phyloP scores from a whole-genome alignment of 2,113 vertebrate genomes.

The Datnioides undecimradiatus region DNA sequence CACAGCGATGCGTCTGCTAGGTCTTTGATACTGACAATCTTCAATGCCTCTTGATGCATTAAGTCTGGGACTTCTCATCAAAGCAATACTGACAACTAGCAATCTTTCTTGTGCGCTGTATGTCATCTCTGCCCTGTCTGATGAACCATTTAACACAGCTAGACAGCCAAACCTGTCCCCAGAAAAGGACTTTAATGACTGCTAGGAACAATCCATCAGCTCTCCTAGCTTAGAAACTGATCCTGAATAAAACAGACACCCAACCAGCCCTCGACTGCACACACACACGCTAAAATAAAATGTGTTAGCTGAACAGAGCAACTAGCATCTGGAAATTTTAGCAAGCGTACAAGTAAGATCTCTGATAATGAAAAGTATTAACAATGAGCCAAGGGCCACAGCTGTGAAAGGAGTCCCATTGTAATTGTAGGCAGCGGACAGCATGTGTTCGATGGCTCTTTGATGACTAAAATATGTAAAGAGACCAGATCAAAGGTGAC shows the following conservation, averaged over 20 bases:
- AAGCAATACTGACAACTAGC: conserved; percentile 62
- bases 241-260: conserved; percentile 42
- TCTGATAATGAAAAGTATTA: conserved; percentile 40
- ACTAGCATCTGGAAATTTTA: conserved; percentile 31
- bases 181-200: conserved; percentile 62
- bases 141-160: conserved; percentile 64
- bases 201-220: conserved; percentile 53
- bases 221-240: conserved; percentile 40
- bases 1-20: background rate
- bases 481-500: conserved; percentile 74
- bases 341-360: background rate
- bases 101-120: conserved; percentile 40
- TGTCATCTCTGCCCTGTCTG: conserved; percentile 48
- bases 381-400: conserved; percentile 49
- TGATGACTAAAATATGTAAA: conserved; percentile 73
- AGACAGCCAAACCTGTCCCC: conserved; percentile 65
- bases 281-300: conserved; percentile 24
- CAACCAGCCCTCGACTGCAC: background rate
- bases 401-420: conserved; percentile 51
- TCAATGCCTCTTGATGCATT: conserved; percentile 31
- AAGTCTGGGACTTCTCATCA: conserved; percentile 51
- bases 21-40: conserved; percentile 8
- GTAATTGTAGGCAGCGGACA: conserved; percentile 43
- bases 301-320: conserved; percentile 17
- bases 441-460: conserved; percentile 50